Evolutionary conservation across 1,140 invertebrate species (phyloP), one percentile per base, ranked within the genome.

Genomic region (Pseudomyrmex flavicornis): DNA sequence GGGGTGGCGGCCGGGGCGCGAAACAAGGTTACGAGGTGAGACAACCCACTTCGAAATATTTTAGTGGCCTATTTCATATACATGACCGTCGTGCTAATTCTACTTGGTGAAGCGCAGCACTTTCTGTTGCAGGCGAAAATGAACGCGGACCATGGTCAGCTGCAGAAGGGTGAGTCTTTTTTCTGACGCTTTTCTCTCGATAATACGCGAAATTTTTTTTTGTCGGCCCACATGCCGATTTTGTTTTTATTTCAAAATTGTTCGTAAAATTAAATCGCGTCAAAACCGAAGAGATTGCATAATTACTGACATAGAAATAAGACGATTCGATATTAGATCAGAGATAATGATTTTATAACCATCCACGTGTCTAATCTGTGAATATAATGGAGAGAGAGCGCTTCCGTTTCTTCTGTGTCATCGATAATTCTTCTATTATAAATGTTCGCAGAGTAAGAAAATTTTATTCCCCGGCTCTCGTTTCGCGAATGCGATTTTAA

Each of bases 91-190:
- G 87, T 88, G 87, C 87, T 89, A 88, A 89, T 93, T 93, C 92
- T 93, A 93, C 92, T 93, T 94, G 90, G 90, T 94, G 88, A 94
- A 91, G 89, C 89, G 86, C 86, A 94, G 93, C 94, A 94, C 90
- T 93, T 94, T 93, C 85, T 93, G 92, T 95, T 95, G 75, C 94
- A 95, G 95, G 95, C 95, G 61, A 95, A 95, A 92, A 95, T 95
- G 95, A 95, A 95, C 88, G 94, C 94, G 63, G 95, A 95, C 84
- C 94, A 95, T 75, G 92, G 93, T 83, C 95, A 95, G 83, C 90
- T 95, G 86, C 95, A 95, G 89, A 95, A 95, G 93, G 95, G 95
- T 95, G 89, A 95, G 93, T 90, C 7, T 35, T 35, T 35, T 5
- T 35, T 35, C 26, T 4, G 5, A 35, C 4, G 35, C 5, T 35